phyloP scores from a whole-genome alignment of 2,888 invertebrate species.

The Sminthurinus aureus region DNA sequence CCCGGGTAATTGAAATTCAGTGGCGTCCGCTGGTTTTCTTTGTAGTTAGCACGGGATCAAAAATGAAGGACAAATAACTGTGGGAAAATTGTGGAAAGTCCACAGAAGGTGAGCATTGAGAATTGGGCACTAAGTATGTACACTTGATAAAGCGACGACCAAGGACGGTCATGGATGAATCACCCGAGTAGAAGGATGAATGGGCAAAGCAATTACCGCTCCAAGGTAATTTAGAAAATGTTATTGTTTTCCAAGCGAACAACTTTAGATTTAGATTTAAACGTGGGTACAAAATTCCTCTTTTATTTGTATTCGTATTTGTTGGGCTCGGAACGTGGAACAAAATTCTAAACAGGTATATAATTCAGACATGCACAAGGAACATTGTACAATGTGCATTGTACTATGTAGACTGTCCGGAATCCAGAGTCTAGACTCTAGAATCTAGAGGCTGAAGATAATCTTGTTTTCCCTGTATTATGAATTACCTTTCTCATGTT shows the following conservation, averaged over 20 bases:
- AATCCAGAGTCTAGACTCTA: background rate
- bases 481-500: background rate
- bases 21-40: no score
- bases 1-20: no score
- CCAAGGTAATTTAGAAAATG: constrained; percentile 45
- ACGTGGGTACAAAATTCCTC: no score
- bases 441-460: background rate
- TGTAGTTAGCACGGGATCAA: no score
- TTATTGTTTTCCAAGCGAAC: constrained; percentile 43
- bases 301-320: no score
- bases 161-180: background rate
- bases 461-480: no score
- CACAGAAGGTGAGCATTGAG: background rate
- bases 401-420: background rate
- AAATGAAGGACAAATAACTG: background rate
- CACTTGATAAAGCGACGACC: constrained; percentile 25
- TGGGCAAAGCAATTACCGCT: constrained; percentile 54
- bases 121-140: background rate
- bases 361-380: no score
- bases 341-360: no score
- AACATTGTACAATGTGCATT: background rate
- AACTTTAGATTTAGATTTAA: no score
- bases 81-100: background rate
- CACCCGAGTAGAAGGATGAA: constrained; percentile 49
- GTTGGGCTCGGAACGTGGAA: no score